Base-by-base conservation (phyloP, 2,113 vertebrate genomes). In the Pseudopodoces humilis region DNA sequence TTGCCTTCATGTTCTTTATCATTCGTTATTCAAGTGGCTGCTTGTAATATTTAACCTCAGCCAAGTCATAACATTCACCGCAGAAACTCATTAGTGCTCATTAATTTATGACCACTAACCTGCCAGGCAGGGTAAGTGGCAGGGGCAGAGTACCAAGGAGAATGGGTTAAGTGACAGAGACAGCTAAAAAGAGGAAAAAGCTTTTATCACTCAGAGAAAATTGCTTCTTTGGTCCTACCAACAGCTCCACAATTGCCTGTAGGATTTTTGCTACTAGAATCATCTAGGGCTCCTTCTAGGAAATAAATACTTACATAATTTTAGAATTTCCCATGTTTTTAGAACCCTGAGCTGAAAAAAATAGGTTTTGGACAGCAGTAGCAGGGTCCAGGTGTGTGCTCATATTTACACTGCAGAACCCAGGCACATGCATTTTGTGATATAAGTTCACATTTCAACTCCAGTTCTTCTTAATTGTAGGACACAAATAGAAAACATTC, bases 1-100 rank as follows among this genome's bases (percentile, higher is more conserved):
- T 88, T 92, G 75, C 55, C 53, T 95, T 88, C 10, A 31, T 68
- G 83, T 80, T 47, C 77, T 83, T 90, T 80, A 88, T 81, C 25
- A 5, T 92, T 89, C 75, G 86, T 95, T 96, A 86, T 94, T 95
- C 35, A 80, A 87, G 62, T 68, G 31, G 10, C 60, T 74, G 67
- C 67, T 96, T 90, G 59, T 77, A 89, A 91, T 89, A 81, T 89
- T 92, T 86, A 94, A 91, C 83, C 64, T 64, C 52, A 39, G n/a
- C 55, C 71, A 83, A 78, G 44, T 59, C 62, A 49, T 35, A 90
- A 12, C 50, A 46, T 60, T 94, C 37, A 41, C 31, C 59, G 46
- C 60, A 91, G 88, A 91, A 88, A 64, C 37, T 94, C 74, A 84
- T 86, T 94, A 96, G 37, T 23, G 53, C 65, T 91, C 56, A 64